A percentile compares a stretch with the other conserved stretches of the same genome.
These are phyloP conservation scores for Drosophila antonietae DNA, from an alignment of 2,888 invertebrate genomes.

Conservation along the genomic window DNA sequence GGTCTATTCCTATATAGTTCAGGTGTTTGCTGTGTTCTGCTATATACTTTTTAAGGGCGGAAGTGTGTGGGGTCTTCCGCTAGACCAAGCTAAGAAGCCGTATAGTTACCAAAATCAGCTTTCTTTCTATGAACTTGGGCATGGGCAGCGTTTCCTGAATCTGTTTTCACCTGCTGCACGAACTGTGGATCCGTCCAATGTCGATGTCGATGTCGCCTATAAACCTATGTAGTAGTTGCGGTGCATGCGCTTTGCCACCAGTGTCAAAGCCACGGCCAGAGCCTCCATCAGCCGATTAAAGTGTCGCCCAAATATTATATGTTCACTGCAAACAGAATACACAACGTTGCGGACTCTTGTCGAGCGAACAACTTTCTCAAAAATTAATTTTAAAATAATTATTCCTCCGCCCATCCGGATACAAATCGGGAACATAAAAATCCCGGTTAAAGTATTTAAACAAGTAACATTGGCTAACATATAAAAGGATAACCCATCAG, in stretches of 20 bases:
- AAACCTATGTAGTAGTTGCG: slow-evolving; percentile 20
- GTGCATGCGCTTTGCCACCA: slow-evolving; percentile 51
- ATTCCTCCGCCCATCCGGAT: neutral
- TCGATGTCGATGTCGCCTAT: slow-evolving; percentile 23
- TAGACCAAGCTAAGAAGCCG: slow-evolving; percentile 50
- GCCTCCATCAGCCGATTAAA: slow-evolving; percentile 10
- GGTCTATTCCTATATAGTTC: slow-evolving; percentile 4
- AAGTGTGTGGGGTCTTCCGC: slow-evolving; percentile 36
- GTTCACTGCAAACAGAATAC: slow-evolving; percentile 38
- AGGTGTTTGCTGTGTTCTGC: slow-evolving; percentile 8
- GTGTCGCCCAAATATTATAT: slow-evolving; percentile 45
- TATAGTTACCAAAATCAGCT: slow-evolving; percentile 62
- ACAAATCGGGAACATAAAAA: neutral
- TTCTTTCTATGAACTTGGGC: slow-evolving; percentile 55
- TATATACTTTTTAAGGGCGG: slow-evolving; percentile 20
- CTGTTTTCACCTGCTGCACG: slow-evolving; percentile 58
- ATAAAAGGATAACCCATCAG: neutral
- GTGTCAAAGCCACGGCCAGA: slow-evolving; percentile 56
- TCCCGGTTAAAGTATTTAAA: neutral
- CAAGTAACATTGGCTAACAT: neutral
- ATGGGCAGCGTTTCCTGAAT: slow-evolving; percentile 55
- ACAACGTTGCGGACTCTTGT: slow-evolving; percentile 55
- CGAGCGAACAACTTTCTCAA: slow-evolving; percentile 50
- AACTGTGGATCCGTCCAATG: slow-evolving; percentile 43
- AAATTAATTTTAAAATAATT: slow-evolving; percentile 1